Evolutionary conservation across 2,797 vertebrate genomes (phyloP), one percentile per base, ranked within the genome.

Genomic region (Leucoraja ocellata): DNA sequence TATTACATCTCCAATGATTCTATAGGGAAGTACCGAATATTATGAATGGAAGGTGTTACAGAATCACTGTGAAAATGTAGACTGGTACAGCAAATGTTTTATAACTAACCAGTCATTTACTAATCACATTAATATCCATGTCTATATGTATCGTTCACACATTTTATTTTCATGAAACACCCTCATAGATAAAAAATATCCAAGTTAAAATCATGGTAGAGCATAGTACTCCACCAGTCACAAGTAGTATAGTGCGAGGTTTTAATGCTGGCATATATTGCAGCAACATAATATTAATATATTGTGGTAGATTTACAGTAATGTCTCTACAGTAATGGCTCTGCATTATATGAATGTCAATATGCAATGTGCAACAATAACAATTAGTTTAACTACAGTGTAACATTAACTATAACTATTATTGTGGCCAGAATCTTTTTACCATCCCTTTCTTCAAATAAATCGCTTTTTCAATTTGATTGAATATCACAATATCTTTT

Each of bases 201-300:
- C 32, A 81, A 81, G 94, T 93, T 95, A 28, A 94, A 93, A 10
- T 25, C 78, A 36, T 32, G 58, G n/a, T 36, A 36, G 9, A 32
- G 11, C 14, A 91, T 36, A 71, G 32, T 91, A 13, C 90, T 91
- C 0, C 7, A 25, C 63, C 18, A 63, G 6, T n/a, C 71, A 54
- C 8, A 16, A 91, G 39, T 74, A 68, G 65, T 18, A 68, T n/a
- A 1, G 9, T 18, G n/a, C 11, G 32, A 4, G 28, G 63, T 0
- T 91, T 36, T 91, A 74, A 91, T 13, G 39, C 80, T 79, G 6
- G 58, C 21, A 25, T 58, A 83, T 83, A 46, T 46, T 79, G 32
- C 18, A 79, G 39, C n/a, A 79, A 36, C 71, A 73, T 36, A 16
- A 16, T 79, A 79, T 36, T 79, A 79, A 36, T n/a, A 79, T 16